phyloP scores from a whole-genome alignment of 2,113 vertebrate species.

The Corythoichthys intestinalis region DNA sequence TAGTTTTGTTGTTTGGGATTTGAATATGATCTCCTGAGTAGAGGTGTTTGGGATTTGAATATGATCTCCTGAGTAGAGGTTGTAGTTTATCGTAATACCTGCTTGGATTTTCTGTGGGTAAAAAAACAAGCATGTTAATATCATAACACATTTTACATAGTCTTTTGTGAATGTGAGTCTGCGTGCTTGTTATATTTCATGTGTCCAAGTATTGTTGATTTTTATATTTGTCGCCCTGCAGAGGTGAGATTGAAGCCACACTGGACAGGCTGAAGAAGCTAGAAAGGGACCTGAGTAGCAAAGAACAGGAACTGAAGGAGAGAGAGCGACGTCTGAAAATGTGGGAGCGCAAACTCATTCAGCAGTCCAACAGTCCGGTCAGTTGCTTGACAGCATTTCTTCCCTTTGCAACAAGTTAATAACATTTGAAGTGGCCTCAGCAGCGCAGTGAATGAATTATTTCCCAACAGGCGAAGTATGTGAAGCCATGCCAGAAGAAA shows the following conservation, averaged over 20 bases:
- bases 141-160: too few species aligned
- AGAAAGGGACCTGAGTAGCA: conserved; percentile 95
- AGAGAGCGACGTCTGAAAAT: conserved; percentile 89
- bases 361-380: conserved; percentile 94
- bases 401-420: conserved; percentile 9
- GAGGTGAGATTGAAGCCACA: conserved; percentile 96
- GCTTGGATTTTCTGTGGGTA: too few species aligned
- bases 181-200: background rate
- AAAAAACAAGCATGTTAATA: too few species aligned
- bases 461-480: conserved; percentile 3
- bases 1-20: too few species aligned
- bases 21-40: too few species aligned
- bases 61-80: too few species aligned
- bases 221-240: conserved; percentile 49
- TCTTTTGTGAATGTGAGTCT: too few species aligned
- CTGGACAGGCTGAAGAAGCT: conserved; percentile 95
- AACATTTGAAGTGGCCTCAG: background rate
- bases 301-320: conserved; percentile 96
- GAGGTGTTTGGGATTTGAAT: too few species aligned
- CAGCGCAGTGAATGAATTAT: background rate
- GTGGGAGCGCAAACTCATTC: conserved; percentile 96
- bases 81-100: too few species aligned
- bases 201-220: background rate
- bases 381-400: conserved; percentile 61
- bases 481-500: background rate